phyloP scores from a whole-genome alignment of 2,888 invertebrate species.

The Erannis defoliaria region DNA sequence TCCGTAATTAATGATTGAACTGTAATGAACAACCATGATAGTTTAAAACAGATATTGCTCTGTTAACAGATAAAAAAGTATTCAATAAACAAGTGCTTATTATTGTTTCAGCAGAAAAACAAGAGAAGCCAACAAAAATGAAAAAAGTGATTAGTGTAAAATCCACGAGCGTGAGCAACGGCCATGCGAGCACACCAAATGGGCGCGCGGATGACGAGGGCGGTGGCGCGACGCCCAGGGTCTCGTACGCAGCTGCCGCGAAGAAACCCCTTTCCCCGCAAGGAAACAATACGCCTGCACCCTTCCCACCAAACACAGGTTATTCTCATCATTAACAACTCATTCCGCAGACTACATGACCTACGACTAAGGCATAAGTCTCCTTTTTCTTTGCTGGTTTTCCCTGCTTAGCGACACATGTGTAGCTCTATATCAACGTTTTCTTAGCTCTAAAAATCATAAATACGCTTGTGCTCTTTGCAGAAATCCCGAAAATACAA shows the following conservation, averaged over 20 bases:
- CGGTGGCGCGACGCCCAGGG: slow-evolving; percentile 68
- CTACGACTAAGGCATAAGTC: too few species aligned
- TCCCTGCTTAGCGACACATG: background rate
- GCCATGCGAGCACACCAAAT: slow-evolving; percentile 76
- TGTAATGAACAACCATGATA: too few species aligned
- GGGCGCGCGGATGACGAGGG: slow-evolving; percentile 81
- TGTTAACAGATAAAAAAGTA: too few species aligned
- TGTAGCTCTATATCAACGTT: background rate
- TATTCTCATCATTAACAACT: slow-evolving; percentile 6
- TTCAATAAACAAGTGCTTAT: slow-evolving; percentile 10
- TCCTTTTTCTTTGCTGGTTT: too few species aligned
- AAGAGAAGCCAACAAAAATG: slow-evolving; percentile 75
- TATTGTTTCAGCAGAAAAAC: slow-evolving; percentile 74
- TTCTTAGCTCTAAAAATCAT: background rate
- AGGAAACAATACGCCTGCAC: slow-evolving; percentile 66
- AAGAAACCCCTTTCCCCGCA: slow-evolving; percentile 77
- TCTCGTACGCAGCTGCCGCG: slow-evolving; percentile 80
- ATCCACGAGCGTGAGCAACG: slow-evolving; percentile 73
- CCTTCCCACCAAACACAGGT: slow-evolving; percentile 76
- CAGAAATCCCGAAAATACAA: slow-evolving; percentile 74
- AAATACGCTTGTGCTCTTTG: slow-evolving; percentile 40
- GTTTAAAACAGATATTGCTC: too few species aligned
- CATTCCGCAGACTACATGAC: too few species aligned
- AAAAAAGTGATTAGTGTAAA: slow-evolving; percentile 72
- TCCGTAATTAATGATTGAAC: too few species aligned